phyloP scores from a whole-genome alignment of 2,888 invertebrate species.

The Endomychus coccineus region DNA sequence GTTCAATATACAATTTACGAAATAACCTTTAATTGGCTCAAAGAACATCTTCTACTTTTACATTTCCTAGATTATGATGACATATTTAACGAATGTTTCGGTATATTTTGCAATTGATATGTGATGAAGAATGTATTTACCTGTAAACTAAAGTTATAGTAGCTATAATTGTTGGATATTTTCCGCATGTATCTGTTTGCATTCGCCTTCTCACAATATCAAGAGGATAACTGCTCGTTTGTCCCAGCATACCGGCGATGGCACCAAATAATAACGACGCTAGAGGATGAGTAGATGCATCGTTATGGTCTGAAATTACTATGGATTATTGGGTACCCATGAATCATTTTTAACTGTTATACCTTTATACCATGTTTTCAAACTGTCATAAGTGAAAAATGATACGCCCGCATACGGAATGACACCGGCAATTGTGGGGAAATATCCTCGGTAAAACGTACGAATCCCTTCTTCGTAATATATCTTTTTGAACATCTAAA shows the following conservation, averaged over 20 bases:
- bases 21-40: too few species aligned
- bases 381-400: conserved; percentile 93
- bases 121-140: conserved; percentile 45
- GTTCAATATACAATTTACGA: too few species aligned
- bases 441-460: conserved; percentile 78
- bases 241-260: conserved; percentile 85
- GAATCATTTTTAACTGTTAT: conserved; percentile 31
- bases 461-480: conserved; percentile 67
- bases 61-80: too few species aligned
- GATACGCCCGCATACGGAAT: conserved; percentile 96
- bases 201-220: conserved; percentile 73
- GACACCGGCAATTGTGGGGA: conserved; percentile 87
- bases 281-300: conserved; percentile 49
- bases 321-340: too few species aligned
- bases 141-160: conserved; percentile 65
- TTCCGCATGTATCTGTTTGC: conserved; percentile 52
- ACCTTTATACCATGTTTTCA: conserved; percentile 77
- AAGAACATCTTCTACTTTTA: too few species aligned
- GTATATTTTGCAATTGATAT: too few species aligned
- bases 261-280: conserved; percentile 79
- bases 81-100: background rate
- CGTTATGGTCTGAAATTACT: too few species aligned
- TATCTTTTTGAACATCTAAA: conserved; percentile 51
- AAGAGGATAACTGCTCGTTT: conserved; percentile 92
- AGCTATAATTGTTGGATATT: conserved; percentile 56